Base-by-base conservation (phyloP, 2,888 invertebrate species). In the Nineta flava region DNA sequence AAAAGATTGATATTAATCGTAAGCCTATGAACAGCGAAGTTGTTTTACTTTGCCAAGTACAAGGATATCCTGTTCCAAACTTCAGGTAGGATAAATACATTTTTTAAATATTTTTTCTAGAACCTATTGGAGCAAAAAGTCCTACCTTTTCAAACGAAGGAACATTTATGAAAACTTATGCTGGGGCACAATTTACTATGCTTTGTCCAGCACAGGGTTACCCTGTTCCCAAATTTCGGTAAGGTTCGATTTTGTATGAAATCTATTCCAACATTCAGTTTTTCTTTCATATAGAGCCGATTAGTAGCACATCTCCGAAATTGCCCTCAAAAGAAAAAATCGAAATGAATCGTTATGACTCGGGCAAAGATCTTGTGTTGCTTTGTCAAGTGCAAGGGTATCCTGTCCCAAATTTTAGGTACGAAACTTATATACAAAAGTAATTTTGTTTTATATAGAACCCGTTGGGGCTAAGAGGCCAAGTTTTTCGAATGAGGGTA, bases 291-390 rank as follows among this genome's bases (percentile, higher is more conserved):
- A 21, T 9, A 76, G 75, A 76, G 59, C 75, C 76, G 15, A 73
- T 76, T 62, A 75, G 76, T 62, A 70, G 74, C 66, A 74, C 76
- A 51, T 68, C 73, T 55, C 82, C 81, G 57, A 84, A 84, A 72
- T 82, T 85, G 65, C 81, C 83, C 52, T 75, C 81, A 70, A 82
- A 83, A 70, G 77, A 72, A 60, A 69, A 71, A 66, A 75, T 72
- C 65, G 72, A 73, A 55, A 73, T 74, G 62, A 68, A 65, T 63
- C 56, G 40, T 59, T 60, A 17, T 62, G 61, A 41, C 56, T 59
- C 53, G 59, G 59, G 46, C 55, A 65, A 44, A 61, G 74, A 75
- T 61, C 75, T 85, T 63, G 61, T 66, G 15, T 57, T 76, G 35
- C 59, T 71, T 45, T 75, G 75, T 57, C 72, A 72, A 57, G 74